Conservation (phyloP, 2,888 invertebrate species). For the Achlya flavicornis region DNA sequence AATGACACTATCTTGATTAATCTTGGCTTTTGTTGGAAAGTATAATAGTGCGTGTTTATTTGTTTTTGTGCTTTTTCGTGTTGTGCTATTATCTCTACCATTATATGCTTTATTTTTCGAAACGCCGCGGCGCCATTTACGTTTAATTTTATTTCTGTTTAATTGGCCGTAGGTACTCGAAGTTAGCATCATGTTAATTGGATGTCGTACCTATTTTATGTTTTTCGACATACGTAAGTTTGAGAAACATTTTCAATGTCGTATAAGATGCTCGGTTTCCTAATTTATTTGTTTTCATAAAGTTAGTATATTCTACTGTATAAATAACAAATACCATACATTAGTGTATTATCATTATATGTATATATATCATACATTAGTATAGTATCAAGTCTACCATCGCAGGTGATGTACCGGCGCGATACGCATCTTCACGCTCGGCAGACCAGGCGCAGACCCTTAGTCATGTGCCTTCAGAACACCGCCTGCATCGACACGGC, state of each 20-base stretch:
- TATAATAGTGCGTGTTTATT: constrained; percentile 22
- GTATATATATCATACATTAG: neutral
- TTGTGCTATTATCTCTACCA: constrained; percentile 2
- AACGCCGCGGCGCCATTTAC: neutral
- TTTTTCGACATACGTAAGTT: no score
- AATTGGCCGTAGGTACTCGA: no score
- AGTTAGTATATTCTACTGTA: no score
- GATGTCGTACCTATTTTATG: no score
- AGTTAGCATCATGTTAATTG: no score
- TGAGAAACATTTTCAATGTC: no score
- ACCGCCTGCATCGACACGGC: constrained; percentile 26
- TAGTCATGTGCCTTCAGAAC: constrained; percentile 21
- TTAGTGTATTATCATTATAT: no score
- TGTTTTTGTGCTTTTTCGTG: constrained; percentile 20
- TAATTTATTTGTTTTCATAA: no score
- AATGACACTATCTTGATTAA: constrained; percentile 30
- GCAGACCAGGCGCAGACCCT: constrained; percentile 8
- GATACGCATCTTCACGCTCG: constrained; percentile 32
- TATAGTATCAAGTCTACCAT: neutral
- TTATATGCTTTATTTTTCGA: neutral
- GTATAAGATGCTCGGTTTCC: no score
- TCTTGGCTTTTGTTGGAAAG: constrained; percentile 25
- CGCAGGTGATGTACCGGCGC: constrained; percentile 6
- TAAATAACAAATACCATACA: no score
- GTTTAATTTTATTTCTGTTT: no score